A percentile compares a stretch with the other conserved stretches of the same genome.
phyloP scores from a whole-genome alignment of 2,797 vertebrate species.

The Lemur catta region DNA sequence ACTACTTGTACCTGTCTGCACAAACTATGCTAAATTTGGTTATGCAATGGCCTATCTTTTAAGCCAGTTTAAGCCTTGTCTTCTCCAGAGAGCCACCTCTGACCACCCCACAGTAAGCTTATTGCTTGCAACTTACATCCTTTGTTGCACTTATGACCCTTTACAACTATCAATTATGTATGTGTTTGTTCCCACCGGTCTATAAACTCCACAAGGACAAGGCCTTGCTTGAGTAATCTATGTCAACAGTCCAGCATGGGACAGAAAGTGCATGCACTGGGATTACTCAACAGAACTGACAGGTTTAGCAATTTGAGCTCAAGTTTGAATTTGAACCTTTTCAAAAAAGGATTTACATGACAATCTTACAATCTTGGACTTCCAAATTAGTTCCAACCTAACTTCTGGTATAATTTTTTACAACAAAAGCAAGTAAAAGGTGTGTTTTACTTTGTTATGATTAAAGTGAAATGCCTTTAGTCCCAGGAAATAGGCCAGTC shows the following conservation, averaged over 20 bases:
- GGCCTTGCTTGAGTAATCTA: neutral
- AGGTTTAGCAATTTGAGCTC: neutral
- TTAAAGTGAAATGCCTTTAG: neutral
- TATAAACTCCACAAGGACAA: neutral
- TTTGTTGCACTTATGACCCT: neutral
- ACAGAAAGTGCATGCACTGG: neutral
- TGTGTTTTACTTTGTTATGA: neutral
- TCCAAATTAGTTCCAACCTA: neutral
- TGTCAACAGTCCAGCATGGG: neutral
- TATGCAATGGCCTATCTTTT: neutral
- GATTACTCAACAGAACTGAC: neutral
- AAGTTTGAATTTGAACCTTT: neutral
- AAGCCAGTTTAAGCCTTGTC: neutral
- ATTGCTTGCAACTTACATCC: neutral
- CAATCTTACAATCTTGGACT: neutral
- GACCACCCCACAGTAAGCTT: neutral
- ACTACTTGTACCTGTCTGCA: neutral
- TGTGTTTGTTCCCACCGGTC: neutral
- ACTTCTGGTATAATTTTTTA: neutral
- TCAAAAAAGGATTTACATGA: neutral
- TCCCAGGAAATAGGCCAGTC: neutral
- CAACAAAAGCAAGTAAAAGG: neutral
- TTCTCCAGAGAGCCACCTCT: neutral
- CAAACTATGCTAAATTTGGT: neutral
- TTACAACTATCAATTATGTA: neutral